These are phyloP conservation scores for Clostera curtula DNA, from an alignment of 2,888 invertebrate species.

Conservation along the genomic window DNA sequence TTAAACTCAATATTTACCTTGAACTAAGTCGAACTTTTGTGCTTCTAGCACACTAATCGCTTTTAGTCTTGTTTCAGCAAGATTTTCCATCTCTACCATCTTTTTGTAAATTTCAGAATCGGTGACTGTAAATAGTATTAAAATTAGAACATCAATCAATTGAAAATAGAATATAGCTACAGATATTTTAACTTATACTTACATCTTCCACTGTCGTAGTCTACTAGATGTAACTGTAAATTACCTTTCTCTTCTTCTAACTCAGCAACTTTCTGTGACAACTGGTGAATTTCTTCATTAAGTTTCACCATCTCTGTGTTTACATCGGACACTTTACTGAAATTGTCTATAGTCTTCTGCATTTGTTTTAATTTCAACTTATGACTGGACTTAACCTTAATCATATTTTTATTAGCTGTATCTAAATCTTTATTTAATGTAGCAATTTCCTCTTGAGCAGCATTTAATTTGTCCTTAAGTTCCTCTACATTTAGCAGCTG, in stretches of 20 bases:
- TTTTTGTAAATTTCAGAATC: slow-evolving; percentile 69
- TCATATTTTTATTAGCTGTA: slow-evolving; percentile 83
- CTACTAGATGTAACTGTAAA: slow-evolving; percentile 88
- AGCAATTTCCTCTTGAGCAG: slow-evolving; percentile 54
- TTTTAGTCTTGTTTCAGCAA: slow-evolving; percentile 72
- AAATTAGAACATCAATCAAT: slow-evolving; percentile 2
- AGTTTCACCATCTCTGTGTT: slow-evolving; percentile 80
- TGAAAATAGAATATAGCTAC: background rate
- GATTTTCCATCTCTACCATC: slow-evolving; percentile 59
- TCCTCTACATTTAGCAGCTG: too few relatives aligned
- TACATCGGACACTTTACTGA: slow-evolving; percentile 79
- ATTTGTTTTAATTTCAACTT: slow-evolving; percentile 83
- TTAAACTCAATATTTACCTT: slow-evolving; percentile 55
- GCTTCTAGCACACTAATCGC: slow-evolving; percentile 77
- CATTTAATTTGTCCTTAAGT: slow-evolving; percentile 59
- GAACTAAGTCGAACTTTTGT: slow-evolving; percentile 80
- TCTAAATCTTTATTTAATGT: slow-evolving; percentile 82
- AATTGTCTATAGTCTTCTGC: slow-evolving; percentile 82
- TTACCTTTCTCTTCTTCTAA: slow-evolving; percentile 94
- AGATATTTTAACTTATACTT: slow-evolving; percentile 30
- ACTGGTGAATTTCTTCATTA: slow-evolving; percentile 75
- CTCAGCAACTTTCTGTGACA: slow-evolving; percentile 86
- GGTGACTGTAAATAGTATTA: slow-evolving; percentile 47
- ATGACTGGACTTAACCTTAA: slow-evolving; percentile 82
- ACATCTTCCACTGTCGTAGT: slow-evolving; percentile 84